Base-by-base conservation (phyloP, 2,888 invertebrate genomes). In the Napeogenes sylphis region DNA sequence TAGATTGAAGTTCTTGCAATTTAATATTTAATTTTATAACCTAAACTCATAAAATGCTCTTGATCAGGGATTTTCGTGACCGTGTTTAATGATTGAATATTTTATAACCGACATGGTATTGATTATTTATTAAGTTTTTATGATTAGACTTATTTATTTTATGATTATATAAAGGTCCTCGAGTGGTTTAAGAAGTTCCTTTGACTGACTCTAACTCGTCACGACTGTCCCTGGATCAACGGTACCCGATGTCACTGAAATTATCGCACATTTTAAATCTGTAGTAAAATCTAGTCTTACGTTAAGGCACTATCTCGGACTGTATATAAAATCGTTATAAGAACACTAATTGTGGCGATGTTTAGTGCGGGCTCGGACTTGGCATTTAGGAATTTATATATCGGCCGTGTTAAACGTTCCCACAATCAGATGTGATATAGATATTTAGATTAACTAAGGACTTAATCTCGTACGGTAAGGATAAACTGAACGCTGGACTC, bases 221-320 rank as follows among this genome's bases (percentile, higher is more conserved):
- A 62, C 60, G 63, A 65, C 58, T 62, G 67, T 70, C 70, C 68
- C 71, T 59, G 65, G 59, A 35, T 63, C 71, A 38, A 58, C 55
- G 69, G 63, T 63, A 61, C 57, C 65, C 65, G 64, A 71, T 77
- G 77, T 79, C 76, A 79, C 77, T 74, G 58, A 75, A 76, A 77
- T 79, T 78, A 73, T 80, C 75, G 85, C 83, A 83, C 80, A 75
- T 82, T 79, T 83, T 82, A 79, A 83, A 81, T 83, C 79, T 79
- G 82, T 87, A 87, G 90, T 88, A 88, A 89, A 90, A 82, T 90
- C 90, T 90, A 90, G 90, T 90, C 90, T 87, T 90, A 89, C 80
- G 80, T 86, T 89, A 89, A 87, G 88, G 84, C 84, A 81, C 81
- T 78, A 83, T 85, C 83, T 86, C 82, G 80, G 78, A 84, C 80